Conservation (phyloP, 1,140 invertebrate species). For the Eubasilissa regina region DNA sequence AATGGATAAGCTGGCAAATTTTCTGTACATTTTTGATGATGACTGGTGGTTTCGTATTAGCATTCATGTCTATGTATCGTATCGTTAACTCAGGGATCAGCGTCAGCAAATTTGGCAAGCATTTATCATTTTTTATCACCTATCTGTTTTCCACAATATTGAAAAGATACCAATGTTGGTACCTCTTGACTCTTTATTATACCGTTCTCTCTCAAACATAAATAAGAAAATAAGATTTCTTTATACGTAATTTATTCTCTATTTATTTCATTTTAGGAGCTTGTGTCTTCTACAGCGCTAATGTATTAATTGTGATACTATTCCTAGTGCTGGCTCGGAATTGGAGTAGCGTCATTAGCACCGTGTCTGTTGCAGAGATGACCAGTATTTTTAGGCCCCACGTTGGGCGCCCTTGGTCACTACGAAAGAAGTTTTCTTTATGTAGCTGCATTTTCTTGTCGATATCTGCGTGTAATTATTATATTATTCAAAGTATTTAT, state of each 20-base stretch:
- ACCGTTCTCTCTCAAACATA: too few relatives aligned
- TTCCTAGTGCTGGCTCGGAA: background rate
- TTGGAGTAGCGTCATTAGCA: background rate
- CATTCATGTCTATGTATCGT: background rate
- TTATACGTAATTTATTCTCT: too few relatives aligned
- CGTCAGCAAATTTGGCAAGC: background rate
- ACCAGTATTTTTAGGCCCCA: background rate
- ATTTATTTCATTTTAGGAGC: constrained; percentile 1
- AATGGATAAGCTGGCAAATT: constrained; percentile 18
- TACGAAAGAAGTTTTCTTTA: background rate
- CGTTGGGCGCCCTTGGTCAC: background rate
- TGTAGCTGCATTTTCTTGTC: background rate
- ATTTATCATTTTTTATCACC: background rate
- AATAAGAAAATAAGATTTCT: too few relatives aligned
- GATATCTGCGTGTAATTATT: constrained; percentile 10
- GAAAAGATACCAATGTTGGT: too few relatives aligned
- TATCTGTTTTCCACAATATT: background rate
- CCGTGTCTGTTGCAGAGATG: background rate
- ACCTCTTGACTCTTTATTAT: too few relatives aligned
- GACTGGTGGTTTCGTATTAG: background rate
- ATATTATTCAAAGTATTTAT: background rate
- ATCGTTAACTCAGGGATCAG: background rate
- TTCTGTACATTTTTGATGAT: background rate
- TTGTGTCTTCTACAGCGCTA: constrained; percentile 1
- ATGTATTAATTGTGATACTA: background rate